Evolutionary conservation across 1,140 invertebrate species (phyloP).

Genomic region (Microplitis demolitor): DNA sequence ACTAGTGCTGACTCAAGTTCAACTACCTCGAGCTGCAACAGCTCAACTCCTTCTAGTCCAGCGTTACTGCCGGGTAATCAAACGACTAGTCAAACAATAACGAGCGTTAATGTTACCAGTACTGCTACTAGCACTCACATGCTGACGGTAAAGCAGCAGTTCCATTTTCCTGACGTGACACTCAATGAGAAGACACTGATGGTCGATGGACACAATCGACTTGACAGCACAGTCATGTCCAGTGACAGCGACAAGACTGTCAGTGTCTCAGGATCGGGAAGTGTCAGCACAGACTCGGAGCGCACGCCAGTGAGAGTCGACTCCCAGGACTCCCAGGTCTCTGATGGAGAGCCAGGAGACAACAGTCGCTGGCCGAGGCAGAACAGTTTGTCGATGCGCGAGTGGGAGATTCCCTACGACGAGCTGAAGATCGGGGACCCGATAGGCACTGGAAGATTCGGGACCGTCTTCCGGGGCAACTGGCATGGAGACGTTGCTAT

Average conservation of each 20-base stretch:
- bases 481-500: slow-evolving; percentile 99
- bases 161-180: slow-evolving; percentile 77
- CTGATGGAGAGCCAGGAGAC: slow-evolving; percentile 67
- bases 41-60: slow-evolving; percentile 93
- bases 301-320: slow-evolving; percentile 80
- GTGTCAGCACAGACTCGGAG: slow-evolving; percentile 80
- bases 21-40: slow-evolving; percentile 94
- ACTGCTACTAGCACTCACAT: slow-evolving; percentile 45
- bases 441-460: slow-evolving; percentile 91
- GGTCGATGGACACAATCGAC: slow-evolving; percentile 62
- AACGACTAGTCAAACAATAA: slow-evolving; percentile 52
- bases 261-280: slow-evolving; percentile 73
- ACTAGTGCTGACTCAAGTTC: slow-evolving; percentile 85
- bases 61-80: slow-evolving; percentile 68
- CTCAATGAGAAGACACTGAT: slow-evolving; percentile 63
- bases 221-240: slow-evolving; percentile 74
- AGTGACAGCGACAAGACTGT: slow-evolving; percentile 87
- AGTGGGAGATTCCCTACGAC: slow-evolving; percentile 98
- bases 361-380: slow-evolving; percentile 80
- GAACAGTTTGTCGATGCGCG: slow-evolving; percentile 91
- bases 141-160: slow-evolving; percentile 69
- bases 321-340: slow-evolving; percentile 85
- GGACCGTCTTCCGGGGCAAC: slow-evolving; percentile 91
- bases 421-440: slow-evolving; percentile 86
- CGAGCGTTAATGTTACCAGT: no score